These are phyloP conservation scores for Protosalanx chinensis DNA, from an alignment of 2,797 vertebrate species.

Conservation along the genomic window DNA sequence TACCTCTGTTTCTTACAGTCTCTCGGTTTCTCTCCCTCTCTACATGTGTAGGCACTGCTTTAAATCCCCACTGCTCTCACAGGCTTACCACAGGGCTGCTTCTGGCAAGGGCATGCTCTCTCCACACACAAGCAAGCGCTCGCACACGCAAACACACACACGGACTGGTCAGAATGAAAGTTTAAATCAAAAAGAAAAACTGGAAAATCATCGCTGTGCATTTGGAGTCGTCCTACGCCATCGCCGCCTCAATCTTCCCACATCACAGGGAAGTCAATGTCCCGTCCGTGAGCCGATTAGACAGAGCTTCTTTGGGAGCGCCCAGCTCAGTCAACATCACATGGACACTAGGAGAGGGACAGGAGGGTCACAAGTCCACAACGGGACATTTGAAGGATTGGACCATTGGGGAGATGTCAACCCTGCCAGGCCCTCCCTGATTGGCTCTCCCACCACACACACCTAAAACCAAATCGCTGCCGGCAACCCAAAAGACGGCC, in stretches of 20 bases:
- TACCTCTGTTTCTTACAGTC: too few relatives aligned
- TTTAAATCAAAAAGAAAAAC: neutral
- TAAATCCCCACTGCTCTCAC: slow-evolving; percentile 20
- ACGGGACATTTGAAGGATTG: neutral
- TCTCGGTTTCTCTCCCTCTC: too few relatives aligned
- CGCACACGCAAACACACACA: slow-evolving; percentile 1
- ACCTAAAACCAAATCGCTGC: neutral
- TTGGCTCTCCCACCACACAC: neutral
- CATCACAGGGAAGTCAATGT: slow-evolving; percentile 26
- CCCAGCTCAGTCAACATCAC: neutral
- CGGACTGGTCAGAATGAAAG: neutral
- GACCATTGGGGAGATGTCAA: neutral
- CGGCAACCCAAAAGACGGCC: neutral
- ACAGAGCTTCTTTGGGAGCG: slow-evolving; percentile 24
- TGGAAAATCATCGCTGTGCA: neutral
- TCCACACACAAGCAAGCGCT: slow-evolving; percentile 14
- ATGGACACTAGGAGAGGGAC: neutral
- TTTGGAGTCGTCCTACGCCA: neutral
- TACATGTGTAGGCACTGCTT: slow-evolving; percentile 9
- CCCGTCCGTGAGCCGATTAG: slow-evolving; percentile 12
- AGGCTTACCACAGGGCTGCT: slow-evolving; percentile 25
- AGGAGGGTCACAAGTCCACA: neutral
- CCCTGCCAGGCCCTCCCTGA: neutral
- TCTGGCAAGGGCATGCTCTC: neutral
- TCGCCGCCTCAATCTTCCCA: neutral